A percentile compares a stretch with the other conserved stretches of the same genome.
Conservation (phyloP, 2,888 invertebrate species). For the Digitonthophagus gazella region DNA sequence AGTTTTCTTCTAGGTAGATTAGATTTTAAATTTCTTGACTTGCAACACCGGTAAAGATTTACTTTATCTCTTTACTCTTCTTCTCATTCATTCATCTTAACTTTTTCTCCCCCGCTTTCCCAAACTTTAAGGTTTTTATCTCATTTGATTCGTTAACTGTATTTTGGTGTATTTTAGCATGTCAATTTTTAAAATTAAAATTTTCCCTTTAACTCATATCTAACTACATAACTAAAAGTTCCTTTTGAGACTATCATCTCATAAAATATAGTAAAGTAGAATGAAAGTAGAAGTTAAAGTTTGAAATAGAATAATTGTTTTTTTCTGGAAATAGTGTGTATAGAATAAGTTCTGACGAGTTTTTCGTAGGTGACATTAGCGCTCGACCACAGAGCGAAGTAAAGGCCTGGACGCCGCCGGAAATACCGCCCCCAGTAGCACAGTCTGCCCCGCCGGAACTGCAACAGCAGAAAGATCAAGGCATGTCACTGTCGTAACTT, state of each 20-base stretch:
- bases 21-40: background rate
- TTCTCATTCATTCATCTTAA: background rate
- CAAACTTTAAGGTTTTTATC: conserved; percentile 1
- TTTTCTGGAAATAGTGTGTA: conserved; percentile 6
- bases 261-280: no score
- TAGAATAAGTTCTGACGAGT: conserved; percentile 29
- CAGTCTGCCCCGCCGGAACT: conserved; percentile 68
- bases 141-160: no score
- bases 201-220: no score
- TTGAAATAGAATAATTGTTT: background rate
- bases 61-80: no score
- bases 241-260: no score
- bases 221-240: no score
- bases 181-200: no score
- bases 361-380: conserved; percentile 67
- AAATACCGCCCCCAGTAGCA: conserved; percentile 62
- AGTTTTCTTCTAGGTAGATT: conserved; percentile 5
- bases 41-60: background rate
- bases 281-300: conserved; percentile 9
- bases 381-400: conserved; percentile 87
- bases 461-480: conserved; percentile 59
- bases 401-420: conserved; percentile 70
- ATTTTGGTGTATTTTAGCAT: no score
- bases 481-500: conserved; percentile 48
- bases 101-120: background rate